Evolutionary conservation across 2,888 invertebrate species (phyloP).

Genomic region (Cepaea hortensis): DNA sequence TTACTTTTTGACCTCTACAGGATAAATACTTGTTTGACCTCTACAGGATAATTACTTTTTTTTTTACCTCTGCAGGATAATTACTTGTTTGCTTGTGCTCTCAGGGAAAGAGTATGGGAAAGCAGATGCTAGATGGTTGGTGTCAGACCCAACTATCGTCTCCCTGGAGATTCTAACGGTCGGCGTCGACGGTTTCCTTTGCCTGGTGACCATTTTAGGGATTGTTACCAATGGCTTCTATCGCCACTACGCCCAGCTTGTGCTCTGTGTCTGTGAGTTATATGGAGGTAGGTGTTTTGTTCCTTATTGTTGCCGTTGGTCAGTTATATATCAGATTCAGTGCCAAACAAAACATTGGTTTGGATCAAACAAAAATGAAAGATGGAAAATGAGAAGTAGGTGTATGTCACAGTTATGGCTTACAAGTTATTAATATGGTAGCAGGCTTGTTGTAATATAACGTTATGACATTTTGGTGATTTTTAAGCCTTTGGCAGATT

Average conservation of each 20-base stretch:
- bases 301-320: neutral
- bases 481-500: too few relatives aligned
- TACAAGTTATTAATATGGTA: too few relatives aligned
- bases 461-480: too few relatives aligned
- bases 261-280: conserved; percentile 72
- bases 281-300: conserved; percentile 69
- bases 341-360: too few relatives aligned
- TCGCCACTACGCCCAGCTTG: conserved; percentile 72
- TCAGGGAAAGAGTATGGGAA: conserved; percentile 75
- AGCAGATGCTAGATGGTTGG: conserved; percentile 74
- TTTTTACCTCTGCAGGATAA: too few relatives aligned
- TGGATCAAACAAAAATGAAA: too few relatives aligned
- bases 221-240: conserved; percentile 64
- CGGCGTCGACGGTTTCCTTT: conserved; percentile 64
- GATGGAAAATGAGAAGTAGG: too few relatives aligned
- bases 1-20: too few relatives aligned
- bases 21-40: too few relatives aligned
- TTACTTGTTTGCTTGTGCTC: conserved; percentile 15
- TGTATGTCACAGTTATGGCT: too few relatives aligned
- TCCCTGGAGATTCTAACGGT: conserved; percentile 73
- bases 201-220: conserved; percentile 65
- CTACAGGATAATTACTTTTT: too few relatives aligned
- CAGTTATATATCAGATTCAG: neutral
- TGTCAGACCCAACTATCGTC: conserved; percentile 72
- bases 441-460: neutral